Conservation (phyloP, 2,888 invertebrate species). For the Melanotus villosus region DNA sequence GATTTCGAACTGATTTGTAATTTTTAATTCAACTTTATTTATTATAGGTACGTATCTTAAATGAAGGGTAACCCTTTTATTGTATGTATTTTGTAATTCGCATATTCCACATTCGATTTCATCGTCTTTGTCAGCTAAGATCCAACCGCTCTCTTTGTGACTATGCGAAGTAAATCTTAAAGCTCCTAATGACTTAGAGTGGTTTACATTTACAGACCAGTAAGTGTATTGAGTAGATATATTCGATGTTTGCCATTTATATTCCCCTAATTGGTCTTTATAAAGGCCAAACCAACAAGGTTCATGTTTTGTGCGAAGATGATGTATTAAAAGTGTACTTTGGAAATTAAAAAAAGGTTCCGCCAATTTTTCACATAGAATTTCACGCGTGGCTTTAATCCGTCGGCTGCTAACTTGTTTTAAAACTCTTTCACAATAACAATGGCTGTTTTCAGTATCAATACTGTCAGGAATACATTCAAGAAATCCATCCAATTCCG, state of each 20-base stretch:
- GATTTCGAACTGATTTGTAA: background rate
- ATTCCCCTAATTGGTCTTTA: background rate
- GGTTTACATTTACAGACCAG: conserved; percentile 28
- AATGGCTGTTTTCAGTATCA: conserved; percentile 28
- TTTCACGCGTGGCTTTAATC: background rate
- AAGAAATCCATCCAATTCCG: background rate
- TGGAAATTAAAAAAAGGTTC: conserved; percentile 34
- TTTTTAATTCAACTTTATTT: background rate
- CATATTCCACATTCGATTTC: conserved; percentile 35
- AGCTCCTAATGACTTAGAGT: conserved; percentile 25
- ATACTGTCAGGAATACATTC: conserved; percentile 28
- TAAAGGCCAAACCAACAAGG: conserved; percentile 40
- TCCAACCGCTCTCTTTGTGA: conserved; percentile 26
- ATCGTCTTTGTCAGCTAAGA: conserved; percentile 20
- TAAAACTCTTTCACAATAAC: background rate
- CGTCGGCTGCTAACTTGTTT: no score
- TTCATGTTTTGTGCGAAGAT: background rate
- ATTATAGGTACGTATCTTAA: conserved; percentile 2
- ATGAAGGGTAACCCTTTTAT: conserved; percentile 21
- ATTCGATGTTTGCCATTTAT: conserved; percentile 21
- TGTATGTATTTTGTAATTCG: conserved; percentile 11
- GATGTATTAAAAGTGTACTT: conserved; percentile 19
- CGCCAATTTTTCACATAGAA: conserved; percentile 35
- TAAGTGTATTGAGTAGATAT: background rate
- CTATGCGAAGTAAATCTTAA: conserved; percentile 1